Evolutionary conservation across 2,888 invertebrate species (phyloP), one percentile per base, ranked within the genome.

Genomic region (Villa cingulata): DNA sequence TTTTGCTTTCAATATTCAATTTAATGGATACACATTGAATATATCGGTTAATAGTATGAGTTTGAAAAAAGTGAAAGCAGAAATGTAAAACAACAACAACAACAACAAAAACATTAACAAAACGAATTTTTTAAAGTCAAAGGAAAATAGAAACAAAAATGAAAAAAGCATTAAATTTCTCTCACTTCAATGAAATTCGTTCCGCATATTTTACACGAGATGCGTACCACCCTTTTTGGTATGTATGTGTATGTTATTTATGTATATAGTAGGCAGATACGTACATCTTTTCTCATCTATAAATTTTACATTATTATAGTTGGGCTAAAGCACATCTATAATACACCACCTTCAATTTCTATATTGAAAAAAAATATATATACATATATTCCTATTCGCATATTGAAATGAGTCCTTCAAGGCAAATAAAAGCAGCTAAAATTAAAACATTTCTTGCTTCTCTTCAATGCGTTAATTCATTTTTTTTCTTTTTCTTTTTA

Each of bases 171-270:
- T 48, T 48, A 48, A 48, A 45, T 44, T n/a, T n/a, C n/a, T n/a
- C n/a, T 45, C 45, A 45, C 45, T 48, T 48, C 41, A 48, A 45
- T 45, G 37, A 41, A 37, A 48, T 48, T 48, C 48, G 48, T 48
- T 48, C 48, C 45, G 48, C 41, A 45, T 48, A 41, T 45, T 48
- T 48, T 48, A 37, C 48, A 48, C n/a, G n/a, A n/a, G n/a, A n/a
- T n/a, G n/a, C n/a, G n/a, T n/a, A n/a, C 48, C 48, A 36, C 23
- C 38, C 41, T 9, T n/a, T n/a, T n/a, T n/a, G n/a, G n/a, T n/a
- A n/a, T n/a, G n/a, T n/a, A n/a, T n/a, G n/a, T n/a, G n/a, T n/a
- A n/a, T n/a, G n/a, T n/a, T n/a, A n/a, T n/a, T n/a, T n/a, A n/a
- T n/a, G n/a, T n/a, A n/a, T n/a, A n/a, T n/a, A n/a, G n/a, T n/a